Conservation (phyloP, 2,113 vertebrate species). For the Synodontis membranacea region DNA sequence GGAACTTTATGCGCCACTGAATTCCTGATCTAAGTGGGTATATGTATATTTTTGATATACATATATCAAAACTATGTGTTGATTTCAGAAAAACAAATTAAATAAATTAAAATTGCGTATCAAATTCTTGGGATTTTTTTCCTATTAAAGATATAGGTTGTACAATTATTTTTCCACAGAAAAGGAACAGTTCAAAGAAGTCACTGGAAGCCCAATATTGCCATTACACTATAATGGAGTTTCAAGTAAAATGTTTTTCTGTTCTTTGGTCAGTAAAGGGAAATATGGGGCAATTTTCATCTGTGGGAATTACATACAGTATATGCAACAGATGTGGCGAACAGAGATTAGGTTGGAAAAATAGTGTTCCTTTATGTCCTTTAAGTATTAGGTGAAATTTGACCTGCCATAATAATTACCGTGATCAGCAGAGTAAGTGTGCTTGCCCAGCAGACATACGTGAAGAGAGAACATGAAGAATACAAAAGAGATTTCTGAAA, state of each 20-base stretch:
- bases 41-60: no score
- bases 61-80: no score
- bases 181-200: no score
- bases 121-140: no score
- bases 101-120: no score
- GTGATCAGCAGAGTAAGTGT: neutral
- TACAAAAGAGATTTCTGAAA: neutral
- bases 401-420: neutral
- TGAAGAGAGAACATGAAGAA: neutral
- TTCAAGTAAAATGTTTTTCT: neutral
- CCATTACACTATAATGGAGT: neutral
- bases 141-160: no score
- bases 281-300: neutral
- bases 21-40: no score
- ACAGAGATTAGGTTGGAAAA: neutral
- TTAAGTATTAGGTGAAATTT: neutral
- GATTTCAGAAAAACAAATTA: no score
- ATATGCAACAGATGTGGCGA: neutral
- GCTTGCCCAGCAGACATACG: neutral
- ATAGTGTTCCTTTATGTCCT: neutral
- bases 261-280: neutral
- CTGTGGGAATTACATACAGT: neutral
- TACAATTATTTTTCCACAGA: no score
- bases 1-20: no score
- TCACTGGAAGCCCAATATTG: no score